Base-by-base conservation (phyloP, 2,888 invertebrate genomes). In the Hylaea fasciaria region DNA sequence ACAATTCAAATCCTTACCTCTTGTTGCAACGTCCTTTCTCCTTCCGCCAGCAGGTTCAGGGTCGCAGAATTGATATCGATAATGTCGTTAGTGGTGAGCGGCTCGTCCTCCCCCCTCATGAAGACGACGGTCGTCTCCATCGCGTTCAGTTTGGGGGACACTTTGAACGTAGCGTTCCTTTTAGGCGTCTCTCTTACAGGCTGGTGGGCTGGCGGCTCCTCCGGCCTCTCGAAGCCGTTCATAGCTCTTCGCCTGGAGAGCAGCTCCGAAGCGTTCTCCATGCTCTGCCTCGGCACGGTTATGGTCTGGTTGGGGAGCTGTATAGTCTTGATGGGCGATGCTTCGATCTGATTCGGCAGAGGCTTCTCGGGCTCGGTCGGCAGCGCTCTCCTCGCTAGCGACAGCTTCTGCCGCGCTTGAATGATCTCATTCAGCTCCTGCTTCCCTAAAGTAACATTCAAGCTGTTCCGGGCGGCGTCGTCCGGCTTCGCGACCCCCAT, bases 51-150 rank as follows among this genome's bases (percentile, higher is more conserved):
- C 46, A 92, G 79, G 66, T 85, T 89, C 66, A 91, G 68, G 10
- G 92, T 92, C 4, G 91, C 92, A 1, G 91, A 87, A 68, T 92
- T 92, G 28, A 92, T 92, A 72, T 92, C 92, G 56, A 92, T 92
- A 16, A 89, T 90, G 71, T 91, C 54, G 22, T 45, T 46, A 32
- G 56, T 91, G 56, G 88, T 91, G 11, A 86, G 82, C 48, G 85
- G 78, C 45, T 76, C 81, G 9, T 89, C 87, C 0, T 89, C 88
- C 1, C 47, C 47, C 1, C 89, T 86, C 62, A 82, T 74, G 52
- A 81, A 89, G 1, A 92, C 87, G 0, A 91, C 80, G 0, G 89
- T 90, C 0, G 86, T 71, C 22, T 90, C 89, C 81, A 89, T 84
- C 0, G 82, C 73, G 12, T 68, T 81, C 0, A 76, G 64, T 66